These are phyloP conservation scores for Ceyx melanurus DNA, from an alignment of 2,113 vertebrate genomes.

Conservation along the genomic window DNA sequence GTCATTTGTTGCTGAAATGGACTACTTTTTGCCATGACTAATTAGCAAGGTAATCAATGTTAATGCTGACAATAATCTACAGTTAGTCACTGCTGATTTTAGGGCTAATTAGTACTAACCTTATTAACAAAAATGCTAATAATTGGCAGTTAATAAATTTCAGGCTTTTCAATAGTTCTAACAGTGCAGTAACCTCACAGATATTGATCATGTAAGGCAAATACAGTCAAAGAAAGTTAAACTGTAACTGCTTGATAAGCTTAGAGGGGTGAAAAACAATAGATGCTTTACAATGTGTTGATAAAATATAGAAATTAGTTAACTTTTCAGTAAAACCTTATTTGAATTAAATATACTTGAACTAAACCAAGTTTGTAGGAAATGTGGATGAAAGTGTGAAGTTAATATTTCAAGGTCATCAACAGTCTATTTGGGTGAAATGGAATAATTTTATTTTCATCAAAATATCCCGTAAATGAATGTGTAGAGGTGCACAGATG, in stretches of 20 bases:
- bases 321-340: neutral
- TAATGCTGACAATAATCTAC: constrained; percentile 58
- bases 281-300: accelerated
- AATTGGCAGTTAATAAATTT: constrained; percentile 42
- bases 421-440: neutral
- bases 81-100: constrained; percentile 39
- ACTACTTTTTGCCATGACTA: constrained; percentile 34
- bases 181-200: neutral
- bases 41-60: constrained; percentile 59
- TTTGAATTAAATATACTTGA: neutral
- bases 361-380: neutral
- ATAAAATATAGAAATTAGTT: neutral
- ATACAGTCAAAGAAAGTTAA: neutral
- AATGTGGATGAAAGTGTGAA: neutral
- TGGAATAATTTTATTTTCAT: neutral
- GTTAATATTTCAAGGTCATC: neutral
- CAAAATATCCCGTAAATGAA: neutral
- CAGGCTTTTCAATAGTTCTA: neutral
- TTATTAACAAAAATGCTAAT: constrained; percentile 41
- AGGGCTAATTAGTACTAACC: constrained; percentile 44
- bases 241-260: neutral
- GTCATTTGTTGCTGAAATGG: constrained; percentile 56
- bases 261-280: neutral
- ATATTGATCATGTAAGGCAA: neutral
- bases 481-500: neutral